Conservation (phyloP, 2,888 invertebrate genomes). For the Eristalis pertinax region DNA sequence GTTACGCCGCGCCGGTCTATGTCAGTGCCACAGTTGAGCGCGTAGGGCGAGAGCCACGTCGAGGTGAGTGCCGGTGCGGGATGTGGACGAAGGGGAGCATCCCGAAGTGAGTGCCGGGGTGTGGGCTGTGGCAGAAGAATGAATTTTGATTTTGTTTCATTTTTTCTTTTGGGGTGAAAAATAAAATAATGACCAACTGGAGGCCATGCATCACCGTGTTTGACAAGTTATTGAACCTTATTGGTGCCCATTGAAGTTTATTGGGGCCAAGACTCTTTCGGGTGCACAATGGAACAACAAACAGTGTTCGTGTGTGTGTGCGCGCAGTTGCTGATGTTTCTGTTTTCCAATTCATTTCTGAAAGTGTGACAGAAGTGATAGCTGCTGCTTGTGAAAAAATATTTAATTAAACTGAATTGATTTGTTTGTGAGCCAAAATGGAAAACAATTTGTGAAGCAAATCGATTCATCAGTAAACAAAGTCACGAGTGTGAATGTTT, state of each 20-base stretch:
- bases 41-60: too few relatives aligned
- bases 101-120: too few relatives aligned
- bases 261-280: background rate
- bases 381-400: background rate
- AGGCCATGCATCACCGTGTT: slow-evolving; percentile 31
- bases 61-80: background rate
- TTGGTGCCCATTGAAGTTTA: slow-evolving; percentile 20
- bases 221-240: slow-evolving; percentile 42
- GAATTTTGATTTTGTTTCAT: slow-evolving; percentile 32
- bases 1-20: background rate
- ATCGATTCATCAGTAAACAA: background rate
- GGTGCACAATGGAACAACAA: background rate
- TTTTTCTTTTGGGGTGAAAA: background rate
- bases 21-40: too few relatives aligned
- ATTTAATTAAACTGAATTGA: background rate
- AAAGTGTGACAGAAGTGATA: background rate
- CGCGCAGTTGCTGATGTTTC: background rate
- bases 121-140: background rate
- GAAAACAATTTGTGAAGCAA: background rate
- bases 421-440: background rate
- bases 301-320: background rate
- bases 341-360: background rate
- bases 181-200: slow-evolving; percentile 12
- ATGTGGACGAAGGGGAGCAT: too few relatives aligned
- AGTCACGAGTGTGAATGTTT: background rate